phyloP scores from a whole-genome alignment of 2,113 vertebrate species.

The Abramis brama region DNA sequence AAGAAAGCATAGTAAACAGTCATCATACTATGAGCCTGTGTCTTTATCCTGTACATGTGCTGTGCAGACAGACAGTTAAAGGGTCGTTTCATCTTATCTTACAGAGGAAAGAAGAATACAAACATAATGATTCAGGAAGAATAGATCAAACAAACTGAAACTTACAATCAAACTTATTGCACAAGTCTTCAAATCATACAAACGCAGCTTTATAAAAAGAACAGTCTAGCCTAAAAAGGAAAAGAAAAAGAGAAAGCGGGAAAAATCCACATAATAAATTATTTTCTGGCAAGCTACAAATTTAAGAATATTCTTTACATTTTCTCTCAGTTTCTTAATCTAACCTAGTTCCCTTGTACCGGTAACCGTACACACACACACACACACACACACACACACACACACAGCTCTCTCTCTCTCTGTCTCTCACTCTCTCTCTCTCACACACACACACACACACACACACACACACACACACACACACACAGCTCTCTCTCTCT shows the following conservation, averaged over 20 bases:
- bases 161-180: conserved; percentile 84
- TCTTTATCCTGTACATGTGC: conserved; percentile 67
- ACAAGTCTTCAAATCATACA: conserved; percentile 77
- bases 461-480: no score
- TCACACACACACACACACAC: no score
- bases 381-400: background rate
- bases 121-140: conserved; percentile 60
- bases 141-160: conserved; percentile 61
- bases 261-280: conserved; percentile 61
- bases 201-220: conserved; percentile 61
- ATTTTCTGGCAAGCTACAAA: conserved; percentile 55
- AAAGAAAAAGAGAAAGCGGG: conserved; percentile 55
- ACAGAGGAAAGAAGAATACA: conserved; percentile 62
- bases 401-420: no score
- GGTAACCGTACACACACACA: conserved; percentile 38
- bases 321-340: conserved; percentile 48
- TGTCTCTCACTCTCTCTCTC: no score
- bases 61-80: conserved; percentile 70
- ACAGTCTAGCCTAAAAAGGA: conserved; percentile 15
- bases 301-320: conserved; percentile 64
- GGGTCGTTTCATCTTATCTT: conserved; percentile 61
- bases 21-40: conserved; percentile 79
- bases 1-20: conserved; percentile 85
- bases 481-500: no score
- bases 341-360: conserved; percentile 64